A percentile compares a stretch with the other conserved stretches of the same genome.
Conservation (phyloP, 2,113 vertebrate species). For the Podarcis muralis region DNA sequence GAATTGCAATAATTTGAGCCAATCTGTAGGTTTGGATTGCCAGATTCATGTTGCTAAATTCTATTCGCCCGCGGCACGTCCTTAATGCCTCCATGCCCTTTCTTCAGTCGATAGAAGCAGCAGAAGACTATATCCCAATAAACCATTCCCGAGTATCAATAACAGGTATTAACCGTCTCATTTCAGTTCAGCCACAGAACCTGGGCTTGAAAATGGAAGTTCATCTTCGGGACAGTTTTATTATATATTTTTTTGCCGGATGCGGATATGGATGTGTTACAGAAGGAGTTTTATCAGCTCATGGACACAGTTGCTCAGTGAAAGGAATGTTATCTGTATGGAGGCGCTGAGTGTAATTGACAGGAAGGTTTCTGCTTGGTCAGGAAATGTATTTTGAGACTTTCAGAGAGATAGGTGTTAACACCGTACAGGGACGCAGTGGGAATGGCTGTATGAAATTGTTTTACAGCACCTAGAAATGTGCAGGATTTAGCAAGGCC, state of each 20-base stretch:
- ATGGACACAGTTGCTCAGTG: neutral
- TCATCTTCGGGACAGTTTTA: conserved; percentile 14
- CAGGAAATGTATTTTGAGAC: conserved; percentile 36
- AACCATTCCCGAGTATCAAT: conserved; percentile 7
- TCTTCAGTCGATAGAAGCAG: neutral
- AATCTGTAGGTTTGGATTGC: fast-evolving
- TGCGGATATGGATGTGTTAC: conserved; percentile 7
- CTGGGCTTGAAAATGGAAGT: conserved; percentile 10
- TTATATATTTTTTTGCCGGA: conserved; percentile 17
- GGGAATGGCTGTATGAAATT: neutral
- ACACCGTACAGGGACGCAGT: neutral
- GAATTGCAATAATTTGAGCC: neutral
- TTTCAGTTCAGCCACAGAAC: neutral
- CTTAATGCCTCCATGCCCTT: neutral
- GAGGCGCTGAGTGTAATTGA: conserved; percentile 32
- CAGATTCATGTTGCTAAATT: neutral
- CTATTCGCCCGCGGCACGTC: neutral
- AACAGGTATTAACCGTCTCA: neutral
- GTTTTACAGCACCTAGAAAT: neutral
- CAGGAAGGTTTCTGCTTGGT: conserved; percentile 29
- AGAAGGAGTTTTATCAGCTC: conserved; percentile 25
- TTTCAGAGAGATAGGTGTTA: conserved; percentile 35
- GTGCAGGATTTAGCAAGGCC: neutral
- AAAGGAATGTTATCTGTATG: conserved; percentile 30
- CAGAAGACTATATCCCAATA: neutral